Evolutionary conservation across 2,797 vertebrate genomes (phyloP).

Genomic region (Lagodon rhomboides): DNA sequence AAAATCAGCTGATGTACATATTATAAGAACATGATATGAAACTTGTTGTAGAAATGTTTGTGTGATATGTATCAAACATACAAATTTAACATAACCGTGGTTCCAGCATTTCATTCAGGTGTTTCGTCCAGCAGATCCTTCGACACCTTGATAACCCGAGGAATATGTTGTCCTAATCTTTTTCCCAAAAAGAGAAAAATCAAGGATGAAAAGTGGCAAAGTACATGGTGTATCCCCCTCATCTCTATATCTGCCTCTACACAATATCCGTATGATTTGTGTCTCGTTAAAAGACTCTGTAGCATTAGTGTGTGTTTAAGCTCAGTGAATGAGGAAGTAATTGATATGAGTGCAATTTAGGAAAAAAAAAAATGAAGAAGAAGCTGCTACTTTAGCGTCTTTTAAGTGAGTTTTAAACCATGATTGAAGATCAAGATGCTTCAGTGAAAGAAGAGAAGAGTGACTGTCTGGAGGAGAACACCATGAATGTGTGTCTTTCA

Average conservation of each 20-base stretch:
- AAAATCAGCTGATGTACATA: no score
- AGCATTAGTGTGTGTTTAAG: constrained; percentile 2
- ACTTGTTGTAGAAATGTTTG: no score
- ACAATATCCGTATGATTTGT: background rate
- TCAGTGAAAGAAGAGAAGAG: constrained; percentile 14
- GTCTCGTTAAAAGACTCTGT: background rate
- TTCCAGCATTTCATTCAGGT: no score
- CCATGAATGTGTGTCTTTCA: constrained; percentile 59
- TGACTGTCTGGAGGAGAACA: background rate
- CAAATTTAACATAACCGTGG: no score
- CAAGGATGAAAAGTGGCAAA: background rate
- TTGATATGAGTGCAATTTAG: background rate
- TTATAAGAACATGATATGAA: no score
- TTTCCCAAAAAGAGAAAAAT: background rate
- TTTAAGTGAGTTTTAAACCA: background rate
- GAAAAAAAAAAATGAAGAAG: background rate
- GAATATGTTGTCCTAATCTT: background rate
- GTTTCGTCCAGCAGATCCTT: background rate
- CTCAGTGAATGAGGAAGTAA: background rate
- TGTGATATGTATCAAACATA: no score
- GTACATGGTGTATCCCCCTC: background rate
- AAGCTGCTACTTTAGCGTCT: background rate
- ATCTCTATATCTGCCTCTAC: background rate
- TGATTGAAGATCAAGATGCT: constrained; percentile 10
- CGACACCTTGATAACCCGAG: background rate